Conservation (phyloP, 1,140 invertebrate genomes). For the Nilaparvata lugens region DNA sequence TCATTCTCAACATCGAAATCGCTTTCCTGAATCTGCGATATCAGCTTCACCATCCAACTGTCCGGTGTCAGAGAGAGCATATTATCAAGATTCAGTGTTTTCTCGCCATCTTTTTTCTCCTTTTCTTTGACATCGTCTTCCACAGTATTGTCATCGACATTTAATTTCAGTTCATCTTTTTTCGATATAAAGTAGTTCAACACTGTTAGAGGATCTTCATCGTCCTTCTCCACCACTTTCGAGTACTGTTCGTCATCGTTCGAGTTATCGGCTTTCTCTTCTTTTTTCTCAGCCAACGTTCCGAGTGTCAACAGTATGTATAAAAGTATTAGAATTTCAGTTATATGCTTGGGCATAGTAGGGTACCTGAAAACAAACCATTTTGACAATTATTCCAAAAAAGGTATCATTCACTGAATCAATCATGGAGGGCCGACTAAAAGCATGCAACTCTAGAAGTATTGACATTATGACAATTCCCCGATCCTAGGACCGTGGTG, state of each 20-base stretch:
- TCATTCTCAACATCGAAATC: neutral
- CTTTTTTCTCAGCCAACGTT: slow-evolving; percentile 1
- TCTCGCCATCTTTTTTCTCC: neutral
- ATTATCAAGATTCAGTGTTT: neutral
- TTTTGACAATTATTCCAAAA: too few relatives aligned
- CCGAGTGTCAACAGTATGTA: neutral
- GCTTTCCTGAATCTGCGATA: neutral
- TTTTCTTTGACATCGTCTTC: neutral
- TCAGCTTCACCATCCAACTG: neutral
- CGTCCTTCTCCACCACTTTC: too few relatives aligned
- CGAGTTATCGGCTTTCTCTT: neutral
- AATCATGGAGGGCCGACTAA: too few relatives aligned
- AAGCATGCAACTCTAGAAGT: too few relatives aligned
- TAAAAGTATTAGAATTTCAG: neutral
- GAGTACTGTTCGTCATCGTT: neutral
- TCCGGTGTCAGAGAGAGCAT: neutral
- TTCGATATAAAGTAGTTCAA: neutral
- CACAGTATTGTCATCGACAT: neutral
- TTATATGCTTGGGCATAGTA: slow-evolving; percentile 2
- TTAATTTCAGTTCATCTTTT: neutral
- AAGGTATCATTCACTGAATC: too few relatives aligned
- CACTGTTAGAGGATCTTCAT: neutral
- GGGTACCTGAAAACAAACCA: too few relatives aligned
- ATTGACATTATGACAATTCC: too few relatives aligned
- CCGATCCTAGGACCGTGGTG: too few relatives aligned